Base-by-base conservation (phyloP, 2,888 invertebrate genomes). In the Argynnis bischoffii region DNA sequence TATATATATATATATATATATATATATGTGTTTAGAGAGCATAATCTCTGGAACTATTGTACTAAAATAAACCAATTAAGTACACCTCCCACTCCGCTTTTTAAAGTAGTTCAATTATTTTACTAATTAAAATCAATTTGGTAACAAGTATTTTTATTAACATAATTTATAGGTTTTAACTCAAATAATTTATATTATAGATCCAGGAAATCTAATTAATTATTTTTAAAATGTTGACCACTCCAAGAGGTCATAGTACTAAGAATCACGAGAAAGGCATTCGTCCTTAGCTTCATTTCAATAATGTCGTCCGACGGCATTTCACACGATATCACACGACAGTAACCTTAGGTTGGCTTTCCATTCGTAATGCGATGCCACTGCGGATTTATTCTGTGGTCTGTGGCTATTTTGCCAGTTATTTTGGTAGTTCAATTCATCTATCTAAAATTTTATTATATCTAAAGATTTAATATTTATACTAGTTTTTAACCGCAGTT, bases 251-350 rank as follows among this genome's bases (percentile, higher is more conserved):
- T 18, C 63, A 31, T 15, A 48, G 35, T 69, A 50, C 64, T 47
- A 55, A 57, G 60, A 64, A 67, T 67, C 18, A 54, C 56, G 67
- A 67, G 69, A 70, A 64, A 70, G 64, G 69, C 55, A 70, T 70
- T 70, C 69, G 69, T 70, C 69, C 69, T 70, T 70, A 69, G 64
- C 64, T 70, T 55, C 60, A 35, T 53, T 70, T 67, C 48, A 67
- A 31, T 70, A 70, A 70, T 70, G 69, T 70, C 69, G 69, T 48
- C 55, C 50, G 51, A 56, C 69, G 67, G 55, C 69, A 70, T 70
- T 70, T 70, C 67, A 61, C 66, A 63, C 55, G 59, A 59, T 59
- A 59, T 59, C 50, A 47, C 55, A 61, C 61, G 64, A 64, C 53
- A 56, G 21, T 61, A 64, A 61, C 66, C 53, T 69, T 69, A 60